phyloP scores from a whole-genome alignment of 2,113 vertebrate genomes.

The Thomomys bottae region DNA sequence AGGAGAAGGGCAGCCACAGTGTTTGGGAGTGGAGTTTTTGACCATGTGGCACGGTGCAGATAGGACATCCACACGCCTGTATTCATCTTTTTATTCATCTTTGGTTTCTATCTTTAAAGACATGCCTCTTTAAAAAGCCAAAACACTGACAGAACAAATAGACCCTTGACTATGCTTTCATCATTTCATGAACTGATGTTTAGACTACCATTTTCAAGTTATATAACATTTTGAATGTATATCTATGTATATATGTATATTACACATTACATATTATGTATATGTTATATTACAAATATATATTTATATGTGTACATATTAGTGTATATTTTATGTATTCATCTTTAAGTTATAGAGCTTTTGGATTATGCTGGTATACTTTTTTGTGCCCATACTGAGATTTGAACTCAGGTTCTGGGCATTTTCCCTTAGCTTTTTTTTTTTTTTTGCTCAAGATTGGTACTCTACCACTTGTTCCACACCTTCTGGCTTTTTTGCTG shows the following conservation, averaged over 20 bases:
- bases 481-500: too few species aligned
- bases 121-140: not conserved
- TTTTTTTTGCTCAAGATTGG: too few species aligned
- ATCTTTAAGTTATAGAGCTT: not conserved
- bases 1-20: not conserved
- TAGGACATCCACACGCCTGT: not conserved
- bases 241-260: not conserved
- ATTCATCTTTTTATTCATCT: not conserved
- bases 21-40: not conserved
- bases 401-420: too few species aligned
- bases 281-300: too few species aligned
- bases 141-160: not conserved
- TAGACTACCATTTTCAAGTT: not conserved
- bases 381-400: too few species aligned
- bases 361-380: not conserved
- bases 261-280: not conserved
- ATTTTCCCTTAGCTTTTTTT: too few species aligned
- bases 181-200: not conserved
- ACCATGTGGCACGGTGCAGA: not conserved
- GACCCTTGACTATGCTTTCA: conserved; percentile 29
- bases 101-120: not conserved
- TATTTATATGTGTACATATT: too few species aligned
- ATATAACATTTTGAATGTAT: not conserved
- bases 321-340: not conserved
- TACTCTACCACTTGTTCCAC: too few species aligned